Conservation (phyloP, 2,113 vertebrate genomes). For the Bubo scandiacus region DNA sequence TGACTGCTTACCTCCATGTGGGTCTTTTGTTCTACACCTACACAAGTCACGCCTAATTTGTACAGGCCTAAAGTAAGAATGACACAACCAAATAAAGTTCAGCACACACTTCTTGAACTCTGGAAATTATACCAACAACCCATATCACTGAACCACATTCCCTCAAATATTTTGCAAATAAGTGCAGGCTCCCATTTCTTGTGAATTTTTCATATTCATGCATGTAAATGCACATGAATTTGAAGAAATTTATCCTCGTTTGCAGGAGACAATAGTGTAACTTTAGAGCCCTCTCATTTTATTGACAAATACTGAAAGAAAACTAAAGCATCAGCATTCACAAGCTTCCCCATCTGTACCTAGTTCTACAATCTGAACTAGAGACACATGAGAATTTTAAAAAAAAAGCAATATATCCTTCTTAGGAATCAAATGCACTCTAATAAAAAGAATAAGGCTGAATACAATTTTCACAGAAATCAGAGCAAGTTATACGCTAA, state of each 20-base stretch:
- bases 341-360: not conserved
- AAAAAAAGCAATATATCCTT: not conserved
- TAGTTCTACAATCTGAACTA: not conserved
- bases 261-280: not conserved
- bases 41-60: not conserved
- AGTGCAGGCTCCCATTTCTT: not conserved
- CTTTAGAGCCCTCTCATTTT: not conserved
- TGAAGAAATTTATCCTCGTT: not conserved
- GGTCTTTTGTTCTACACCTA: conserved; percentile 32
- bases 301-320: not conserved
- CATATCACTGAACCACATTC: not conserved
- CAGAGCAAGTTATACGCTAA: not conserved
- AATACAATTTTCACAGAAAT: not conserved
- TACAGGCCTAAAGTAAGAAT: not conserved
- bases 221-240: not conserved
- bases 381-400: not conserved
- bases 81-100: conserved; percentile 3
- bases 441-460: not conserved
- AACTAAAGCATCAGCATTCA: not conserved
- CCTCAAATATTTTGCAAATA: not conserved
- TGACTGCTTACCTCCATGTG: not conserved
- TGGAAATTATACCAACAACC: not conserved
- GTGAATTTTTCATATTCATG: not conserved
- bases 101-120: not conserved
- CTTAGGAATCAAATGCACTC: not conserved